phyloP scores from a whole-genome alignment of 2,113 vertebrate species.

The Microtus oregoni region DNA sequence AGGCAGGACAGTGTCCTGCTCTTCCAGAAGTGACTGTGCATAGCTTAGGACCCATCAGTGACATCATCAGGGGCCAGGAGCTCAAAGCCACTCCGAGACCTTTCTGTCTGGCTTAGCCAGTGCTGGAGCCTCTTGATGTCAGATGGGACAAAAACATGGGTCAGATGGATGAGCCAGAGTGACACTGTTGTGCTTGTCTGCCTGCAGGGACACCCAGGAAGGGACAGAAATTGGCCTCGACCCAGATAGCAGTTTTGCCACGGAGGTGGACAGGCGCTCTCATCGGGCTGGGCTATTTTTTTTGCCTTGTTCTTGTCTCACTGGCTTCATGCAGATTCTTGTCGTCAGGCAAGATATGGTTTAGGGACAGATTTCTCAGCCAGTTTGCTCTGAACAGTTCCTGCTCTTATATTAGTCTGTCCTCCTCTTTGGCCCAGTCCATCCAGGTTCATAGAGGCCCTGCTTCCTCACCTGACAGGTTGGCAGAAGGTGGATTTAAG shows the following conservation, averaged over 20 bases:
- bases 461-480: neutral
- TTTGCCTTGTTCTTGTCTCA: slow-evolving; percentile 17
- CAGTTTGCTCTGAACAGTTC: slow-evolving; percentile 51
- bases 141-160: neutral
- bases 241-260: slow-evolving; percentile 48
- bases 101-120: neutral
- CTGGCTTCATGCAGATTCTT: slow-evolving; percentile 36
- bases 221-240: slow-evolving; percentile 66
- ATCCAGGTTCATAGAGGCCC: neutral
- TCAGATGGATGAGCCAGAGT: neutral
- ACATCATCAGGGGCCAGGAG: neutral
- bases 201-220: slow-evolving; percentile 59
- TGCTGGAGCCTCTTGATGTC: slow-evolving; percentile 21
- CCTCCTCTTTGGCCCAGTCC: neutral
- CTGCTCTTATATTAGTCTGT: neutral
- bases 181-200: slow-evolving; percentile 67
- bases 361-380: slow-evolving; percentile 45
- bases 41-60: neutral
- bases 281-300: slow-evolving; percentile 5
- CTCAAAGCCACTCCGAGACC: neutral
- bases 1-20: neutral
- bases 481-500: neutral
- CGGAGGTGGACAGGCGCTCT: slow-evolving; percentile 28
- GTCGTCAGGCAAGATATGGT: slow-evolving; percentile 63
- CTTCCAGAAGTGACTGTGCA: neutral